These are phyloP conservation scores for Dasyornis broadbenti DNA, from an alignment of 2,113 vertebrate species.

Conservation along the genomic window DNA sequence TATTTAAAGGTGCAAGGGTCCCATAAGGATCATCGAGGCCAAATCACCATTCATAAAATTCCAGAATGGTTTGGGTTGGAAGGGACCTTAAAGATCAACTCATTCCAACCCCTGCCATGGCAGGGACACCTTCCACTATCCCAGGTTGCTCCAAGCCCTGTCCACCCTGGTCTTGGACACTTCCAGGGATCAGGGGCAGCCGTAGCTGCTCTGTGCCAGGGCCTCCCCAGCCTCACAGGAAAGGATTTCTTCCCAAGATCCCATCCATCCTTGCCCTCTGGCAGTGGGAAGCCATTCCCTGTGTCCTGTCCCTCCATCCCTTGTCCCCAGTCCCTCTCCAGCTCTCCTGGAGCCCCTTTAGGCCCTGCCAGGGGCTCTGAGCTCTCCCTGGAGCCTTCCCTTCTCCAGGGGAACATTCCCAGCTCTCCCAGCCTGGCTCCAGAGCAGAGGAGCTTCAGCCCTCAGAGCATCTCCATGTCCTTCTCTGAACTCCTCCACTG, in stretches of 20 bases:
- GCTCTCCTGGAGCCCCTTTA: neutral
- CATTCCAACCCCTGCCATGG: neutral
- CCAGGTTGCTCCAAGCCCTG: accelerated
- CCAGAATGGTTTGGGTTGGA: neutral
- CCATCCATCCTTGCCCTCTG: neutral
- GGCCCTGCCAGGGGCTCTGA: neutral
- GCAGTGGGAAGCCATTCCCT: neutral
- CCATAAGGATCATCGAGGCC: too few relatives aligned
- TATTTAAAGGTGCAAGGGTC: neutral
- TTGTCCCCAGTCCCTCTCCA: neutral
- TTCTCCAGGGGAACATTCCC: accelerated
- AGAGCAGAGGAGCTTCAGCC: neutral
- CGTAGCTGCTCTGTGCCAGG: neutral
- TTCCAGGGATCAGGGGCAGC: neutral
- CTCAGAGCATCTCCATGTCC: neutral
- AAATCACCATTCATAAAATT: neutral
- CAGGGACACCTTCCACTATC: neutral
- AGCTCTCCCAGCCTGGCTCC: neutral
- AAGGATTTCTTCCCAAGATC: neutral
- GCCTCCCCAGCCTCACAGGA: accelerated
- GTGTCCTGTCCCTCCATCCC: neutral
- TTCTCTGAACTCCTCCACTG: accelerated
- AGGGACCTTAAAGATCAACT: neutral
- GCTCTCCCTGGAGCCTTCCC: neutral
- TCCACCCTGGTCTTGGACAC: neutral